Percentiles rank a stretch among this genome's conserved stretches.
These are phyloP conservation scores for Hydropsyche betteni DNA, from an alignment of 2,888 invertebrate genomes.

Conservation along the genomic window DNA sequence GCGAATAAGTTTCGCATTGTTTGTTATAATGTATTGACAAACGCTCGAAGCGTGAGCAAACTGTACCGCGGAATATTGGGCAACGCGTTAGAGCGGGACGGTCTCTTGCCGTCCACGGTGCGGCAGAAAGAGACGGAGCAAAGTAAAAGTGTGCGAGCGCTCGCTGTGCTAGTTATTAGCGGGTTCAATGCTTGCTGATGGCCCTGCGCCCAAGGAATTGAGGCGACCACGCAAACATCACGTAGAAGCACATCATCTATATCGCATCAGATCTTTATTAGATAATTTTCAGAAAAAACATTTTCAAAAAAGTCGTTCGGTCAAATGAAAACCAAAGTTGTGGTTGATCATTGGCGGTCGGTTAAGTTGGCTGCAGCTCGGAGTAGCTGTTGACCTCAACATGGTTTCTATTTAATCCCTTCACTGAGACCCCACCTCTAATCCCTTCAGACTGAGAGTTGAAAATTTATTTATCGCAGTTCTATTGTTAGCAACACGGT, in stretches of 20 bases:
- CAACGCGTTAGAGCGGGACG: slow-evolving; percentile 55
- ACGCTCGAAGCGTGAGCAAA: slow-evolving; percentile 56
- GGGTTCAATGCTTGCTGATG: slow-evolving; percentile 50
- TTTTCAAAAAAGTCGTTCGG: neutral
- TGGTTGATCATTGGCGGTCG: too few relatives aligned
- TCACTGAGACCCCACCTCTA: slow-evolving; percentile 43
- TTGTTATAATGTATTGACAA: neutral
- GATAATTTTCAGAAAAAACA: neutral
- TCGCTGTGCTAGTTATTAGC: slow-evolving; percentile 52
- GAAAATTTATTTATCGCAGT: neutral
- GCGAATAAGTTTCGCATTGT: slow-evolving; percentile 1
- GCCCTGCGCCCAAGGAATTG: slow-evolving; percentile 49
- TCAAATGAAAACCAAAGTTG: neutral
- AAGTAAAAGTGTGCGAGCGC: slow-evolving; percentile 63
- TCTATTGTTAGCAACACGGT: slow-evolving; percentile 21
- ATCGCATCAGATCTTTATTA: neutral
- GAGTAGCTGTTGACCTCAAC: slow-evolving; percentile 51
- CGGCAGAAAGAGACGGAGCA: slow-evolving; percentile 55
- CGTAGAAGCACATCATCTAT: neutral
- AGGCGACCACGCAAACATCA: slow-evolving; percentile 22
- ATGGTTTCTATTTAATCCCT: slow-evolving; percentile 51
- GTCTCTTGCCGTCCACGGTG: neutral
- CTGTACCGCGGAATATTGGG: slow-evolving; percentile 55
- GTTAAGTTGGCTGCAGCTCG: neutral
- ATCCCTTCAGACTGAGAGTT: slow-evolving; percentile 18